Evolutionary conservation across 2,113 vertebrate species (phyloP), one percentile per base, ranked within the genome.

Genomic region (Rhinoptilus africanus): DNA sequence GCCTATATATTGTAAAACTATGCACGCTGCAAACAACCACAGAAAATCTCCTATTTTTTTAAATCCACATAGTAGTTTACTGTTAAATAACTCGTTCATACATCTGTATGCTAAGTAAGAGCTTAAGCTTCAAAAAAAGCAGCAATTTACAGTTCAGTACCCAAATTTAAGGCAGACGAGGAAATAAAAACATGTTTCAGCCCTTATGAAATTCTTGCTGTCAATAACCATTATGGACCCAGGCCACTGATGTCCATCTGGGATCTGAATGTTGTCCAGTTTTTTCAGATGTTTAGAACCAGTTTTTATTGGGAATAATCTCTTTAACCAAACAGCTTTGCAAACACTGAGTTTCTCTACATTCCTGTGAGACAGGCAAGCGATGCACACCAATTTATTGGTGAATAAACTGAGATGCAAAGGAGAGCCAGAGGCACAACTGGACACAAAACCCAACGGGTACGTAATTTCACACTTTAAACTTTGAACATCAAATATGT

Each of bases 211-310:
- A 94, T 62, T 93, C 77, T 91, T 75, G 77, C 91, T 82, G 80
- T 94, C 92, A 95, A 78, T 94, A 95, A 89, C 59, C 16, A 12
- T 79, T 79, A 89, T 73, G 86, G 91, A 91, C 48, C 26, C 23
- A 68, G 75, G 95, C 86, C 88, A 94, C 9, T 23, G 16, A 79
- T 12, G 86, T 66, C 91, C 92, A 95, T 89, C 95, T 96, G 89
- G 94, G 94, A 95, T 48, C 89, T 82, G 89, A 95, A 91, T 4
- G 47, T 13, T 66, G 59, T 85, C 94, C 91, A 91, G 66, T 73
- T 91, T 94, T 81, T 93, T 97, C 73, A 79, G 86, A 88, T 95
- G 94, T 91, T 97, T 93, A 96, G 88, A 91, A 84, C 43, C 51
- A 53, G 72, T 32, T 96, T 97, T 97, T 76, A 87, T 89, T 79